Base-by-base conservation (phyloP, 2,797 vertebrate species). In the Cuculus canorus region DNA sequence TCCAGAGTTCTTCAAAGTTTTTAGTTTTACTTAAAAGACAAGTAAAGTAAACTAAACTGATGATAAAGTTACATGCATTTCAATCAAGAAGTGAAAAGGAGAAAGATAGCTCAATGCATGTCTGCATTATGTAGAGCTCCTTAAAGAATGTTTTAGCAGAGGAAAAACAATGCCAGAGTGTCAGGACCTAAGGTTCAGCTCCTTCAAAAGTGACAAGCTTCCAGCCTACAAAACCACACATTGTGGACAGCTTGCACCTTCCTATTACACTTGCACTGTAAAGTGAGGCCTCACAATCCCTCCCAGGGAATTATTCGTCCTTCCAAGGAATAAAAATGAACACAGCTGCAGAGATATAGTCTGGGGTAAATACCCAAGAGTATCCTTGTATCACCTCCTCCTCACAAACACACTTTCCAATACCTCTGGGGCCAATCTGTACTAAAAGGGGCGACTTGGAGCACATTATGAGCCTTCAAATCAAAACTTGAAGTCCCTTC, bases 31-130 rank as follows among this genome's bases (percentile, higher is more conserved):
- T 86, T 78, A 71, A 86, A 24, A 91, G 76, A 90, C 22, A 91
- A 79, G 39, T 45, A 54, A 68, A 86, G 33, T 57, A 64, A 95
- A 93, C 19, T 15, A 80, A 93, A 94, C 17, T 65, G 60, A 90
- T 39, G 35, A 80, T 30, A 82, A 92, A 92, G 63, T 33, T 83
- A 88, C 5, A 5, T 5, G 5, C 47, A 81, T 54, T 96, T 91
- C 32, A 54, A 19, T 64, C 17, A 65, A 86, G 63, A 86, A 68
- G 54, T 65, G 35, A 73, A 90, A 92, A 52, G 33, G 54, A 82
- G 43, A 76, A 90, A 33, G 23, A 24, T 24, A 91, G 80, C 60
- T 92, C 76, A 60, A 73, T 8, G 23, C 17, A 90, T 72, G 57
- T 12, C 5, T 1, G 7, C 2, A 7, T n/a, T 81, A 78, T 2